Conservation (phyloP, 2,113 vertebrate genomes). For the Bos javanicus region DNA sequence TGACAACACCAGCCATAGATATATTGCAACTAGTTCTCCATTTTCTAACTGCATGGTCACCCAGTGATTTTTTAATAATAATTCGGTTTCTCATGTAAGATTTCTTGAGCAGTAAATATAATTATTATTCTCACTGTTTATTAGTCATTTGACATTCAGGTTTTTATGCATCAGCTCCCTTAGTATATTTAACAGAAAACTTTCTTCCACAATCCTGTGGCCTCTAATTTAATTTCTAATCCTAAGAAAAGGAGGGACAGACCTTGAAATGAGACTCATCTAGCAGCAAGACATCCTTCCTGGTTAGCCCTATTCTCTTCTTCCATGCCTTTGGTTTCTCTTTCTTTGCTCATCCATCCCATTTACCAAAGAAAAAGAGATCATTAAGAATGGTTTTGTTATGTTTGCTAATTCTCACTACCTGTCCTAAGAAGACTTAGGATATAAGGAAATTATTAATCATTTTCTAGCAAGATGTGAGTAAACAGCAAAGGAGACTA, state of each 20-base stretch:
- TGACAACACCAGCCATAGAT: not conserved
- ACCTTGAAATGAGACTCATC: not conserved
- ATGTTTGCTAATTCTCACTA: not conserved
- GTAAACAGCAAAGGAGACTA: not conserved
- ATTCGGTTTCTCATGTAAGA: not conserved
- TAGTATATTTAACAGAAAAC: not conserved
- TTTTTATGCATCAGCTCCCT: not conserved
- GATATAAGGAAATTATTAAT: not conserved
- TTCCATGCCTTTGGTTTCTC: not conserved
- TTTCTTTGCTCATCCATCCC: not conserved
- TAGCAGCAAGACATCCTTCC: not conserved
- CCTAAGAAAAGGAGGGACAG: not conserved
- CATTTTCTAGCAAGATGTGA: not conserved
- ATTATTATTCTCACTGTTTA: not conserved
- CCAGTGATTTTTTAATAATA: not conserved
- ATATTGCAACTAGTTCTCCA: not conserved
- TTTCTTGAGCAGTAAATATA: not conserved
- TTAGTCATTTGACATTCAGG: not conserved
- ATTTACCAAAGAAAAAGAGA: not conserved
- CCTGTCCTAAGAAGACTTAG: not conserved
- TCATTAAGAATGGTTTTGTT: not conserved
- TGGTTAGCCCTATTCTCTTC: not conserved
- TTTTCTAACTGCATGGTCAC: not conserved
- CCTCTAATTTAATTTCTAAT: not conserved
- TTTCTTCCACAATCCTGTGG: not conserved